Evolutionary conservation across 2,888 invertebrate species (phyloP), one percentile per base, ranked within the genome.

Genomic region (Bimastos eiseni): DNA sequence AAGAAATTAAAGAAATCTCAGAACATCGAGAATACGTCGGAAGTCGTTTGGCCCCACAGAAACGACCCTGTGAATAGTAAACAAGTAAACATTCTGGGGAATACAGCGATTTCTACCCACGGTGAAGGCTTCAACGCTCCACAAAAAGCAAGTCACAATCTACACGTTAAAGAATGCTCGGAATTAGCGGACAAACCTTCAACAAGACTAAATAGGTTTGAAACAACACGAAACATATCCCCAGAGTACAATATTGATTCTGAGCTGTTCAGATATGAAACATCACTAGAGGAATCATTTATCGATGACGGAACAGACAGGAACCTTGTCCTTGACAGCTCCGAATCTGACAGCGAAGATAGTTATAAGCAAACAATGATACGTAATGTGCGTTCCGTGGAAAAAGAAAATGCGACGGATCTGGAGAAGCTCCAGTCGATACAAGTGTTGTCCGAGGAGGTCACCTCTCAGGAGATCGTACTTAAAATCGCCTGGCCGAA

Each of bases 401-500:
- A 70, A n/a, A 70, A 70, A 70, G 70, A 70, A 70, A 70, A n/a
- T n/a, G n/a, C n/a, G 30, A n/a, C 30, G n/a, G 37, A 33, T 36
- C 86, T 30, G 6, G 36, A 37, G 86, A 86, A 37, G 37, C 86
- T 6, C 15, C 34, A 86, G 13, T 30, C 30, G 19, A 34, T 37
- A 13, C 36, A 37, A 24, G 84, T 90, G 11, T n/a, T 90, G 30
- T 90, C 90, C 6, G 90, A 90, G 41, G 90, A 90, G 41, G 90
- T 90, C n/a, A 90, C 86, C 8, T 83, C 90, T n/a, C 90, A 90
- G 37, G 90, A 90, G 90, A 37, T 90, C 13, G 37, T 90, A 19
- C 37, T 90, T 24, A 90, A 90, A n/a, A 90, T 90, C 37, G 90
- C 84, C 41, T 90, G 90, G 90, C 90, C 90, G 17, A 83, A 84